phyloP scores from a whole-genome alignment of 1,140 invertebrate genomes.

The roundworm (Caenorhabditis elegans) region DNA sequence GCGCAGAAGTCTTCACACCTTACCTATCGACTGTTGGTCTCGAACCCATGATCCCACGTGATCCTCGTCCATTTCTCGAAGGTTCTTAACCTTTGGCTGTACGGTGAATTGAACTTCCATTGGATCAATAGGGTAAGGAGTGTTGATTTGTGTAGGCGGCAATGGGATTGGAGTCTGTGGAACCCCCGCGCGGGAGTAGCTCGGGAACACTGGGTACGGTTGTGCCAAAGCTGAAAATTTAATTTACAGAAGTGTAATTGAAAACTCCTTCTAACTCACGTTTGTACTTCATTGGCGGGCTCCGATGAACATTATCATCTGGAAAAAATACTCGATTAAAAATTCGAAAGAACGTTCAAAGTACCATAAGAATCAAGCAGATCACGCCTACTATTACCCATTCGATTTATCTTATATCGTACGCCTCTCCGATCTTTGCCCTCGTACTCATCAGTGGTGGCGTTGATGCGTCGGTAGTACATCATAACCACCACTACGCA shows the following conservation, averaged over 20 bases:
- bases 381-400: constrained; percentile 36
- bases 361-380: constrained; percentile 11
- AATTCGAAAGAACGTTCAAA: not conserved
- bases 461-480: constrained; percentile 56
- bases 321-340: not conserved
- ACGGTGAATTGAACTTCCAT: constrained; percentile 4
- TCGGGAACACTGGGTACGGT: constrained; percentile 24
- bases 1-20: not conserved
- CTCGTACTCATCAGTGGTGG: constrained; percentile 55
- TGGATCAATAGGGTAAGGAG: constrained; percentile 34
- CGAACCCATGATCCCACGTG: constrained; percentile 48
- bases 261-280: too few relatives aligned
- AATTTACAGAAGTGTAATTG: not conserved
- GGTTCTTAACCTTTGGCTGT: constrained; percentile 4
- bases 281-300: constrained; percentile 11
- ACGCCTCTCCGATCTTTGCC: constrained; percentile 42
- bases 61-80: constrained; percentile 43
- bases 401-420: not conserved
- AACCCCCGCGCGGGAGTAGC: constrained; percentile 33
- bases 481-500: constrained; percentile 60
- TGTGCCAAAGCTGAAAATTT: not conserved
- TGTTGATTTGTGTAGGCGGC: constrained; percentile 28
- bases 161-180: constrained; percentile 39
- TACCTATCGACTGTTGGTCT: constrained; percentile 41
- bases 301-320: not conserved